Percentiles rank a stretch among this genome's conserved stretches.
These are phyloP conservation scores for Pseudochromis fuscus DNA, from an alignment of 2,797 vertebrate species.

Conservation along the genomic window DNA sequence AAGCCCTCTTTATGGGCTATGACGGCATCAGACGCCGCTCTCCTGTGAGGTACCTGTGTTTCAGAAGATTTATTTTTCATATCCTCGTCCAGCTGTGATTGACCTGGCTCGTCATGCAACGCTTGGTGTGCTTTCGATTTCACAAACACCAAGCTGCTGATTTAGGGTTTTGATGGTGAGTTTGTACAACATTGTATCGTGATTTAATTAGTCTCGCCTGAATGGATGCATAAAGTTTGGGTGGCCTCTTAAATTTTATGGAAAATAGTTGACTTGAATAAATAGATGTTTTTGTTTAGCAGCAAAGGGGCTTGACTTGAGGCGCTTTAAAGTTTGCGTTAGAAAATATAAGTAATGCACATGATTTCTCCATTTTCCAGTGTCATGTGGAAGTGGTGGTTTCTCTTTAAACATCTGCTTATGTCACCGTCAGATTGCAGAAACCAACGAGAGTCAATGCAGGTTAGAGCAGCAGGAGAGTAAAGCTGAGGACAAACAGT, in stretches of 20 bases:
- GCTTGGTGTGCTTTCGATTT: constrained; percentile 38
- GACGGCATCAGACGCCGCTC: constrained; percentile 35
- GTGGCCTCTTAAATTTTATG: constrained; percentile 32
- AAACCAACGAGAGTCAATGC: not conserved
- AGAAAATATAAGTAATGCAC: not conserved
- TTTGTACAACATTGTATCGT: constrained; percentile 22
- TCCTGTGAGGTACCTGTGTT: constrained; percentile 47
- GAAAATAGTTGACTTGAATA: constrained; percentile 26
- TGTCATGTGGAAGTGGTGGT: not conserved
- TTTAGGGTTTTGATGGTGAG: constrained; percentile 24
- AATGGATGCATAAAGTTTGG: constrained; percentile 45
- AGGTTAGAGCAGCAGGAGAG: not conserved
- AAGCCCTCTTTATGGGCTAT: constrained; percentile 57
- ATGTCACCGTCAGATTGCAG: not conserved
- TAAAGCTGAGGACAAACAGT: not conserved
- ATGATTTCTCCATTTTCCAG: not conserved
- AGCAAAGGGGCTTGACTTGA: constrained; percentile 23
- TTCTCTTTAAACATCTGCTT: constrained; percentile 6
- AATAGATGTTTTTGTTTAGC: constrained; percentile 27
- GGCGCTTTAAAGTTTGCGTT: not conserved
- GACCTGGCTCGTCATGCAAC: constrained; percentile 20
- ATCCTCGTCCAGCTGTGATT: constrained; percentile 40
- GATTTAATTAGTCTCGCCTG: constrained; percentile 62
- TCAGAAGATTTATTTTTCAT: constrained; percentile 26
- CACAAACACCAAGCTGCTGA: constrained; percentile 32